Conservation (phyloP, 2,797 vertebrate genomes). For the Poliocrania exsul region DNA sequence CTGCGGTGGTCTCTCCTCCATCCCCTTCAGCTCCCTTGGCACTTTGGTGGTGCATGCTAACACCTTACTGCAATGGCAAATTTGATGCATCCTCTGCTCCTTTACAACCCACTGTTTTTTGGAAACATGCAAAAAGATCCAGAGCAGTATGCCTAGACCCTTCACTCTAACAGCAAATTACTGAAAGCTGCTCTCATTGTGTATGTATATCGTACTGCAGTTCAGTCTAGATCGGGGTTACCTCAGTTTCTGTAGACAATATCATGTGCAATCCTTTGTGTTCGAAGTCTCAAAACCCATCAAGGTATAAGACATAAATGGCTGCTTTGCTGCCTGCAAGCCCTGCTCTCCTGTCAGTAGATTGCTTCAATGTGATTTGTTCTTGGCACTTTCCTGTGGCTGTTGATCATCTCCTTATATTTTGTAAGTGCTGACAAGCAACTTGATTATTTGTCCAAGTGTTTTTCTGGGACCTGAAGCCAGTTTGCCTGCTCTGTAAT, state of each 20-base stretch:
- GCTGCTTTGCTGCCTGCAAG: not conserved
- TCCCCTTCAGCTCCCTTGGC: not conserved
- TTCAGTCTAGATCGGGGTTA: not conserved
- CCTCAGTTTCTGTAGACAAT: not conserved
- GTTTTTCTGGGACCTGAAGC: constrained; percentile 43
- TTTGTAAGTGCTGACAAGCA: constrained; percentile 62
- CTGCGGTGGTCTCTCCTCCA: rapidly evolving
- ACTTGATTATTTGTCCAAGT: constrained; percentile 46
- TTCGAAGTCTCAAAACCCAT: not conserved
- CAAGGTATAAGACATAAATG: not conserved
- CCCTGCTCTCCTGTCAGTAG: constrained; percentile 30
- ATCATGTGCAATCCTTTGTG: not conserved
- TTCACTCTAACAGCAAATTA: not conserved
- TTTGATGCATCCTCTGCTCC: not conserved
- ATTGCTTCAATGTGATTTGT: constrained; percentile 45
- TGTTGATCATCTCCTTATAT: constrained; percentile 59
- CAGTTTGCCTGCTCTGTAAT: constrained; percentile 2
- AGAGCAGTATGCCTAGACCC: not conserved
- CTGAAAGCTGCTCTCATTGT: not conserved
- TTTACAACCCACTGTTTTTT: not conserved
- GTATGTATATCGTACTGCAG: not conserved
- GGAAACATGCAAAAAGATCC: not conserved
- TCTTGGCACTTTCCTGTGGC: constrained; percentile 46
- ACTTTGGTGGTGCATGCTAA: not conserved
- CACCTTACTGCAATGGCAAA: not conserved